Evolutionary conservation across 30 jellyfish, hydroid and myxozoan genomes (phyloP).

Genomic region (Morbakka virulenta): DNA sequence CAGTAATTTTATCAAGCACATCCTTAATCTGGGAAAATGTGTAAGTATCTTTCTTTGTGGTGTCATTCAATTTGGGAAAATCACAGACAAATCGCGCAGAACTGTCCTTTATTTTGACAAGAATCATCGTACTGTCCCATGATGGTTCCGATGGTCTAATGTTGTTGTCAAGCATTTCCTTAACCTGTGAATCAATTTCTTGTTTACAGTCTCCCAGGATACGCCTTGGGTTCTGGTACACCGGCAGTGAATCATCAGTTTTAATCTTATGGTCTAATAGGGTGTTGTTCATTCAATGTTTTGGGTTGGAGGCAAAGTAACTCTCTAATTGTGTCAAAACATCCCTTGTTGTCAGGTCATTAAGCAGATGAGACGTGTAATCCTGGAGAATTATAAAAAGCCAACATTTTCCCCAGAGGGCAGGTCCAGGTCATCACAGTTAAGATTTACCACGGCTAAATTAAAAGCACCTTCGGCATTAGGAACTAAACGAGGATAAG

Average conservation of each 20-base stretch:
- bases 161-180: constrained; percentile 29
- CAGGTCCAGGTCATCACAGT: constrained; percentile 3
- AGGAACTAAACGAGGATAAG: no score
- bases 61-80: no score
- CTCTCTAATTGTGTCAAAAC: no score
- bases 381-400: no score
- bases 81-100: no score
- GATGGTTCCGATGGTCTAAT: constrained; percentile 51
- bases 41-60: no score
- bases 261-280: background rate
- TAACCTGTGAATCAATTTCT: no score
- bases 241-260: constrained; percentile 2
- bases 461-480: background rate
- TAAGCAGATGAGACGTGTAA: no score
- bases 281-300: background rate
- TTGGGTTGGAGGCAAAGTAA: constrained; percentile 4
- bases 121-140: constrained; percentile 27
- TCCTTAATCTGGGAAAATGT: constrained; percentile 55
- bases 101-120: no score
- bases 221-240: constrained; percentile 4
- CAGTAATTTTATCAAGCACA: constrained; percentile 37
- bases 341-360: no score
- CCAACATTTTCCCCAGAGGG: constrained; percentile 4
- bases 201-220: background rate
- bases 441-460: background rate